phyloP scores from a whole-genome alignment of 2,888 invertebrate species.

The Tachina fera region DNA sequence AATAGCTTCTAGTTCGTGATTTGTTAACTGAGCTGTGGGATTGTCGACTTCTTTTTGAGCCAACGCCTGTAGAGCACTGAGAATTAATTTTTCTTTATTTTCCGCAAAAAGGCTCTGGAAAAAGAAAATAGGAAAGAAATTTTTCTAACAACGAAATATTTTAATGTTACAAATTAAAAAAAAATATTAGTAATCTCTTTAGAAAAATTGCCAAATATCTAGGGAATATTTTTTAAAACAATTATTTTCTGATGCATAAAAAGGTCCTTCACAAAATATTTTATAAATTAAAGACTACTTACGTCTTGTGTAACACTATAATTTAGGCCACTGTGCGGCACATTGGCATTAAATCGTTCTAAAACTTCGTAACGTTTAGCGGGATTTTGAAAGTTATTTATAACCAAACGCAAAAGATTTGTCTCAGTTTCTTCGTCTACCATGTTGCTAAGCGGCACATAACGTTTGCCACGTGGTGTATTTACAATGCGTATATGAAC shows the following conservation, averaged over 20 bases:
- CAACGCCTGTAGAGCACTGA: slow-evolving; percentile 93
- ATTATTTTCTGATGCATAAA: too few species aligned
- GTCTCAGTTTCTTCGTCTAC: slow-evolving; percentile 99
- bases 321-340: slow-evolving; percentile 98
- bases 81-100: slow-evolving; percentile 98
- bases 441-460: slow-evolving; percentile 93
- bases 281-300: slow-evolving; percentile 81
- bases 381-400: slow-evolving; percentile 84
- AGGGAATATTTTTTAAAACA: too few species aligned
- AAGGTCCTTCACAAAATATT: not conserved
- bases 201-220: too few species aligned
- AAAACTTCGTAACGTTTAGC: slow-evolving; percentile 90
- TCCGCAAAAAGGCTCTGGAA: slow-evolving; percentile 96
- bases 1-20: slow-evolving; percentile 94
- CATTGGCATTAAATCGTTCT: slow-evolving; percentile 97
- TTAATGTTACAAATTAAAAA: not conserved
- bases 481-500: slow-evolving; percentile 95
- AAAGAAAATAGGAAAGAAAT: not conserved
- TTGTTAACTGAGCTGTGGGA: slow-evolving; percentile 84
- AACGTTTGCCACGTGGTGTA: slow-evolving; percentile 93
- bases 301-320: slow-evolving; percentile 98
- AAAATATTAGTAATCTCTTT: too few species aligned
- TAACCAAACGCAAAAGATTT: slow-evolving; percentile 87
- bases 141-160: not conserved
- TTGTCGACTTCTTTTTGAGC: slow-evolving; percentile 88